Conservation (phyloP, 1,140 invertebrate genomes). For the Megathymus violae region DNA sequence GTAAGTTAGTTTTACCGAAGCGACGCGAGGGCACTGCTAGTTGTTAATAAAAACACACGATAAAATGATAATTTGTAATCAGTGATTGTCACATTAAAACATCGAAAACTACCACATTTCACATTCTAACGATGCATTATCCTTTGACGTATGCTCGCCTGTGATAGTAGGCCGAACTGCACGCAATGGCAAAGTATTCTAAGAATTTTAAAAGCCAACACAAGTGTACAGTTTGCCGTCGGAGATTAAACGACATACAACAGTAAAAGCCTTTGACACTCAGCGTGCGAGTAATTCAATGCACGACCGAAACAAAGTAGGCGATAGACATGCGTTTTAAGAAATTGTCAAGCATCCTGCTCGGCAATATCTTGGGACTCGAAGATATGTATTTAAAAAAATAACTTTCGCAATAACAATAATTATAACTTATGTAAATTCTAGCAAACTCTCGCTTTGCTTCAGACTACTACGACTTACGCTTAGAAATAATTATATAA, state of each 20-base stretch:
- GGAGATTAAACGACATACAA: conserved; percentile 48
- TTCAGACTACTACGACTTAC: too few species aligned
- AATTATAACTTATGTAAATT: too few species aligned
- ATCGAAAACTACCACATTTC: neutral
- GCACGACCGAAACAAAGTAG: conserved; percentile 33
- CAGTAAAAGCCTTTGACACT: conserved; percentile 53
- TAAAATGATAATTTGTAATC: too few species aligned
- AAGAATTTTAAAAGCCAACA: conserved; percentile 45
- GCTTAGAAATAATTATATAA: too few species aligned
- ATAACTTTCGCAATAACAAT: too few species aligned
- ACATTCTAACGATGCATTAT: neutral
- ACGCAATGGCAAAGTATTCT: conserved; percentile 34
- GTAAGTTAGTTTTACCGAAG: too few species aligned
- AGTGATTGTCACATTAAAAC: neutral
- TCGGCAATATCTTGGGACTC: too few species aligned
- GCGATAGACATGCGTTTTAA: neutral
- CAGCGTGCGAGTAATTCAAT: conserved; percentile 53
- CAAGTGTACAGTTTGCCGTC: conserved; percentile 40
- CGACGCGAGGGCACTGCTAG: too few species aligned
- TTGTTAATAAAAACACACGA: too few species aligned
- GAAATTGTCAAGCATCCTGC: neutral
- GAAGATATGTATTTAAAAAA: too few species aligned
- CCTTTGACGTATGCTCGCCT: neutral
- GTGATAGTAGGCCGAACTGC: neutral
- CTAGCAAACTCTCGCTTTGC: too few species aligned